phyloP scores from a whole-genome alignment of 2,888 invertebrate genomes.

The Parochlus steinenii region DNA sequence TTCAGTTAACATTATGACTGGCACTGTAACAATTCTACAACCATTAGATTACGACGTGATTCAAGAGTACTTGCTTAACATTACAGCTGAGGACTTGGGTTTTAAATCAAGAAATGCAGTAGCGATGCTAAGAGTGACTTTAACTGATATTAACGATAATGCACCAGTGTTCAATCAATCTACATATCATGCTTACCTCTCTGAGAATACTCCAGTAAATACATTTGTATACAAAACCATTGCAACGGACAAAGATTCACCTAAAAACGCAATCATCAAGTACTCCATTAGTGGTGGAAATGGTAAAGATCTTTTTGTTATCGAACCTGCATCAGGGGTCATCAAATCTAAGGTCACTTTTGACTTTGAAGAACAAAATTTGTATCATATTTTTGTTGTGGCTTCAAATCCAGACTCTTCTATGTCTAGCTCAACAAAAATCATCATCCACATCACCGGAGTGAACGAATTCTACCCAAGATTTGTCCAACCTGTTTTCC shows the following conservation, averaged over 20 bases:
- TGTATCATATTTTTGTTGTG: constrained; percentile 56
- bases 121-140: constrained; percentile 65
- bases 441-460: constrained; percentile 62
- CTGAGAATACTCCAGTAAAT: constrained; percentile 65
- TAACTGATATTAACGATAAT: constrained; percentile 89
- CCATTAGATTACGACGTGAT: constrained; percentile 74
- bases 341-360: constrained; percentile 61
- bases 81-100: constrained; percentile 75
- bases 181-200: constrained; percentile 57
- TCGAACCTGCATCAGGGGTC: constrained; percentile 60
- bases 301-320: constrained; percentile 55
- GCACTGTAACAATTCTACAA: constrained; percentile 62
- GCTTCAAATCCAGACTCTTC: constrained; percentile 76
- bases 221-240: constrained; percentile 56
- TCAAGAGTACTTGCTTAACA: constrained; percentile 69
- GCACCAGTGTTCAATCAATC: constrained; percentile 70
- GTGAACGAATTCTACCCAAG: constrained; percentile 80
- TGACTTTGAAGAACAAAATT: constrained; percentile 70
- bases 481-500: constrained; percentile 77
- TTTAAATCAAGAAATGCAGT: constrained; percentile 61
- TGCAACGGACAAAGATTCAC: constrained; percentile 75
- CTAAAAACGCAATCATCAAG: constrained; percentile 68
- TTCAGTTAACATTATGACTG: constrained; percentile 55
- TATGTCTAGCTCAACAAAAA: constrained; percentile 57
- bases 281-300: constrained; percentile 67